phyloP scores from a whole-genome alignment of 2,888 invertebrate species.

The Pammene aurita region DNA sequence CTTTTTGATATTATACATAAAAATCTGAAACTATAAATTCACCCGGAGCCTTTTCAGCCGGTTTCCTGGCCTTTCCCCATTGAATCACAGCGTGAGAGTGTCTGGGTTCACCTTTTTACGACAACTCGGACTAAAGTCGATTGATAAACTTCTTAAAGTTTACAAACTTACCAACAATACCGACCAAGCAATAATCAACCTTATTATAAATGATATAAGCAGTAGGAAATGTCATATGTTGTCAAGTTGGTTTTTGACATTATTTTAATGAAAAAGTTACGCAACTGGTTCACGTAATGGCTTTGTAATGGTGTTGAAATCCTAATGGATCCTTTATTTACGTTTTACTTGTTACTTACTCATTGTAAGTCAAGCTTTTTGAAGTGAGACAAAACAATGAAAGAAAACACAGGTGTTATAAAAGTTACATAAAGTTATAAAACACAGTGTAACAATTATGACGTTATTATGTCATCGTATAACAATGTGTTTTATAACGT shows the following conservation, averaged over 20 bases:
- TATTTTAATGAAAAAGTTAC: slow-evolving; percentile 21
- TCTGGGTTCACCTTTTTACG: slow-evolving; percentile 28
- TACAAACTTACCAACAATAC: slow-evolving; percentile 11
- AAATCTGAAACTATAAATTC: neutral
- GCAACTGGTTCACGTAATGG: slow-evolving; percentile 21
- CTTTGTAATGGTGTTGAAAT: slow-evolving; percentile 28
- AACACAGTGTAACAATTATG: too few relatives aligned
- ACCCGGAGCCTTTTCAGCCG: neutral
- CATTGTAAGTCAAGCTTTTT: too few relatives aligned
- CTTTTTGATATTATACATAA: neutral
- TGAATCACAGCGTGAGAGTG: slow-evolving; percentile 35
- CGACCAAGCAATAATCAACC: neutral
- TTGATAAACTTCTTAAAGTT: slow-evolving; percentile 29
- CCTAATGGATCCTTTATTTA: slow-evolving; percentile 13
- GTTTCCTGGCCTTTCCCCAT: slow-evolving; percentile 21
- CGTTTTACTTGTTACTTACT: neutral
- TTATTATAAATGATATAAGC: neutral
- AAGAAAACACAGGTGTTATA: too few relatives aligned
- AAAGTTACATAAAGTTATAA: too few relatives aligned
- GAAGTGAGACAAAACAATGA: too few relatives aligned
- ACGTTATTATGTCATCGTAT: too few relatives aligned
- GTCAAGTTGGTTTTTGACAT: slow-evolving; percentile 1
- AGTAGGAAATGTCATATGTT: neutral
- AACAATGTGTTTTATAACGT: too few relatives aligned
- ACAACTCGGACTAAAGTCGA: slow-evolving; percentile 21